Conservation (phyloP, 2,797 vertebrate species). For the Hemibagrus guttatus region DNA sequence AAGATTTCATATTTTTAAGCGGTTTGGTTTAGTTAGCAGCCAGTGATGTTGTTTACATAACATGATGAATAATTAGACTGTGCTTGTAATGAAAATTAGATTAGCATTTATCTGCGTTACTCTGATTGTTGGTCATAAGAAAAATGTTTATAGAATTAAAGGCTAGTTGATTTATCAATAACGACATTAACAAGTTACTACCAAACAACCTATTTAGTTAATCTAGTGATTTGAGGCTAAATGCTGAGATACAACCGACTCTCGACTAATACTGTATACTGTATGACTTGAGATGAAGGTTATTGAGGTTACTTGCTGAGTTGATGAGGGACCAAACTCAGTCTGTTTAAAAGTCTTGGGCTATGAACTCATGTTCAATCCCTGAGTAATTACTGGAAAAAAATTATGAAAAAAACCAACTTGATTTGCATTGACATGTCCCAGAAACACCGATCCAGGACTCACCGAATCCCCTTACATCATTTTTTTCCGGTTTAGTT, state of each 20-base stretch:
- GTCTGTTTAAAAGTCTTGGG: neutral
- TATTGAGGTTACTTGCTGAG: neutral
- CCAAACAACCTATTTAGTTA: too few species aligned
- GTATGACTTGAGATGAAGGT: neutral
- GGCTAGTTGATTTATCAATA: neutral
- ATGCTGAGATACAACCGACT: neutral
- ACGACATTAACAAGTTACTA: neutral
- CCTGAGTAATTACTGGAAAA: neutral
- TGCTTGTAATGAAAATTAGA: neutral
- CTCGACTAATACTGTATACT: neutral
- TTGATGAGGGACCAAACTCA: neutral
- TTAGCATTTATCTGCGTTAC: neutral
- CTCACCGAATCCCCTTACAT: neutral
- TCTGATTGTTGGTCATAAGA: neutral
- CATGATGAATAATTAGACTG: neutral
- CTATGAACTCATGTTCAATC: neutral
- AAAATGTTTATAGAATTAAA: neutral
- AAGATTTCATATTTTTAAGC: neutral
- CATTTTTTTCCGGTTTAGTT: neutral
- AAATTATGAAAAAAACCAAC: neutral
- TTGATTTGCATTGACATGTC: neutral
- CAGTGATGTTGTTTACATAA: neutral
- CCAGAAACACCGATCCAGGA: neutral
- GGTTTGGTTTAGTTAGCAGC: neutral
- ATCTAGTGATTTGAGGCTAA: neutral